Evolutionary conservation across 2,113 vertebrate species (phyloP).

Genomic region (Calyptommatus sinebrachiatus): DNA sequence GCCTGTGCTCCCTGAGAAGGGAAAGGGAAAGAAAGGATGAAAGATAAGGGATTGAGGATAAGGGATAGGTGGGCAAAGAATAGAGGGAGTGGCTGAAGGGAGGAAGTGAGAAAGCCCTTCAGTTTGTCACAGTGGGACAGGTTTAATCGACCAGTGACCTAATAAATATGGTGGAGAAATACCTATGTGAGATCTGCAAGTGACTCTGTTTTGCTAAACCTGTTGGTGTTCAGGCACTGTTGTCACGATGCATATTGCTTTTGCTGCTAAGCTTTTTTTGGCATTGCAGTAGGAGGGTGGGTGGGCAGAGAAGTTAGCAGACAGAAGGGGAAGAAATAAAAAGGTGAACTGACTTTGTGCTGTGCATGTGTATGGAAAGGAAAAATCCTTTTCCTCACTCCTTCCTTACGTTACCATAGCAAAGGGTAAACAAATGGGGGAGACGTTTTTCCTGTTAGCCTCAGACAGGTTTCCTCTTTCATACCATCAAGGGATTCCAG

Average conservation of each 20-base stretch:
- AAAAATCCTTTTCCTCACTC: constrained; percentile 21
- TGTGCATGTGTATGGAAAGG: constrained; percentile 8
- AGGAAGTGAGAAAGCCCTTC: no score
- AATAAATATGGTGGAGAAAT: constrained; percentile 10
- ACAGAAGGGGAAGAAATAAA: constrained; percentile 46
- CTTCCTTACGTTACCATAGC: not conserved
- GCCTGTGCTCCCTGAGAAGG: no score
- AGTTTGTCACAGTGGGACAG: no score
- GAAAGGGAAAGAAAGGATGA: no score
- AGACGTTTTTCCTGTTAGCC: not conserved
- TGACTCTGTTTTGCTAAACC: constrained; percentile 34
- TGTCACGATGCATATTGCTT: constrained; percentile 35
- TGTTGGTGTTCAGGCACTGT: constrained; percentile 32
- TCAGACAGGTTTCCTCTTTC: not conserved
- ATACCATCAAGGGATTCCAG: not conserved
- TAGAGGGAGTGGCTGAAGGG: no score
- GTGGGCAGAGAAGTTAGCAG: constrained; percentile 64
- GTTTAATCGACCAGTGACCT: not conserved
- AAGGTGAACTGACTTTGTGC: constrained; percentile 43
- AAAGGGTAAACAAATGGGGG: no score
- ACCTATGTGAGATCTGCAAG: constrained; percentile 26
- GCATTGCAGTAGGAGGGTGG: constrained; percentile 56
- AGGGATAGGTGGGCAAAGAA: no score
- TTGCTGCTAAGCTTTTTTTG: constrained; percentile 66
- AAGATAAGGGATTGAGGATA: no score